Evolutionary conservation across 2,113 vertebrate genomes (phyloP).

Genomic region (Chaetops frenatus): DNA sequence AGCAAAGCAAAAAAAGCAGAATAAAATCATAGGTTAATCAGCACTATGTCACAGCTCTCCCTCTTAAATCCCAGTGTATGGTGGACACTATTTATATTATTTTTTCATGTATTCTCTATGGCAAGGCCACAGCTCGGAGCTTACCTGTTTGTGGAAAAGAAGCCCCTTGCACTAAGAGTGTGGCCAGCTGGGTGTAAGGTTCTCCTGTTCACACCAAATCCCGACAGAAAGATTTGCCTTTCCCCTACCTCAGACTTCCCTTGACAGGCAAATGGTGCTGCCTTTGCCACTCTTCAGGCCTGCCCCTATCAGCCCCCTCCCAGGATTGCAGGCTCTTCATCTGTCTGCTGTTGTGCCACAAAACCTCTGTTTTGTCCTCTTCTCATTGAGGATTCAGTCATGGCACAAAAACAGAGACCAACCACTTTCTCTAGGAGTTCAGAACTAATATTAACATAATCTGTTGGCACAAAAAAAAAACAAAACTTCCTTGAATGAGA

Average conservation of each 20-base stretch:
- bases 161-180: neutral
- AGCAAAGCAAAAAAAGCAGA: neutral
- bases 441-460: neutral
- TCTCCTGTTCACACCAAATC: neutral
- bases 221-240: neutral
- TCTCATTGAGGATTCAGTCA: neutral
- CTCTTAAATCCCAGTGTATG: neutral
- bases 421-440: neutral
- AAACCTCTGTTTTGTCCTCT: neutral
- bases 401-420: neutral
- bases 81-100: neutral
- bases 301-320: neutral
- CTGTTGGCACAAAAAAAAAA: neutral
- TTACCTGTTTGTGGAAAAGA: neutral
- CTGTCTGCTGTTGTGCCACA: neutral
- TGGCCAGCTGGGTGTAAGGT: neutral
- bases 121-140: neutral
- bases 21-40: neutral
- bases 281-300: neutral
- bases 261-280: neutral
- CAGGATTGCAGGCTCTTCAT: neutral
- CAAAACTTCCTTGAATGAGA: neutral
- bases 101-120: neutral
- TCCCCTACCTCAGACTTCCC: neutral
- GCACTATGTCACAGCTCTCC: neutral